A percentile compares a stretch with the other conserved stretches of the same genome.
These are phyloP conservation scores for Drosophila pectinifera DNA, from an alignment of 1,140 invertebrate genomes.

Conservation along the genomic window DNA sequence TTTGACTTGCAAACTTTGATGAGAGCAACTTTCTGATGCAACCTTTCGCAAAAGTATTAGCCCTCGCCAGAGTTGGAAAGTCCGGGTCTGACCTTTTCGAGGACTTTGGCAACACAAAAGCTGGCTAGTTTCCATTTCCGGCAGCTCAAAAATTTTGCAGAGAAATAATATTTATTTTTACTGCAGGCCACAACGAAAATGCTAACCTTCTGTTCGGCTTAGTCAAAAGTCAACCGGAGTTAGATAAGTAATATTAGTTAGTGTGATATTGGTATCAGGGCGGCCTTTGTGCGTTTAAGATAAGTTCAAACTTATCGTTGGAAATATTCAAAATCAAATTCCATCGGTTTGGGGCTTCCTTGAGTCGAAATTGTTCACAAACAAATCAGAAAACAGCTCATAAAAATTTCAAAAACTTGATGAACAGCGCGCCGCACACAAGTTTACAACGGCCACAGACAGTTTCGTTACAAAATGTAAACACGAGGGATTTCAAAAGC, in stretches of 20 bases:
- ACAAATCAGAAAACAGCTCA: slow-evolving; percentile 23
- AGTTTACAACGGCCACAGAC: slow-evolving; percentile 11
- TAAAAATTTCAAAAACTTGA: slow-evolving; percentile 14
- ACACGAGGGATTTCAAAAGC: slow-evolving; percentile 28
- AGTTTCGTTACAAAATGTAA: slow-evolving; percentile 28
- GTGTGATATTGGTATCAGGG: slow-evolving; percentile 32
- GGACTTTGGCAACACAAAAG: slow-evolving; percentile 30
- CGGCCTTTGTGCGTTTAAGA: slow-evolving; percentile 30
- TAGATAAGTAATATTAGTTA: slow-evolving; percentile 53
- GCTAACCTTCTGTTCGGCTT: slow-evolving; percentile 34
- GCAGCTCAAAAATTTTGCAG: slow-evolving; percentile 6
- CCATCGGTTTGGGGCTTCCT: neutral
- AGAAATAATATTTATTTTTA: slow-evolving; percentile 44
- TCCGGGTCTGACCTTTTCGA: slow-evolving; percentile 33
- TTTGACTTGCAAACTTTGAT: slow-evolving; percentile 29
- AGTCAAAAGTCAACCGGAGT: slow-evolving; percentile 37
- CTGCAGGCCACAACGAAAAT: neutral
- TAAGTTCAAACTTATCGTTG: slow-evolving; percentile 33
- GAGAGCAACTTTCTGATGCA: slow-evolving; percentile 21
- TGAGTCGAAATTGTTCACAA: slow-evolving; percentile 5
- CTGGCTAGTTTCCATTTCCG: slow-evolving; percentile 16
- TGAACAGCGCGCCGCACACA: slow-evolving; percentile 5
- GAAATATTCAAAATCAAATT: slow-evolving; percentile 42
- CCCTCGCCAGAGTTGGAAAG: slow-evolving; percentile 11
- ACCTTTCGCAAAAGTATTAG: slow-evolving; percentile 33